Conservation (phyloP, 1,140 invertebrate genomes). For the Apis cerana region DNA sequence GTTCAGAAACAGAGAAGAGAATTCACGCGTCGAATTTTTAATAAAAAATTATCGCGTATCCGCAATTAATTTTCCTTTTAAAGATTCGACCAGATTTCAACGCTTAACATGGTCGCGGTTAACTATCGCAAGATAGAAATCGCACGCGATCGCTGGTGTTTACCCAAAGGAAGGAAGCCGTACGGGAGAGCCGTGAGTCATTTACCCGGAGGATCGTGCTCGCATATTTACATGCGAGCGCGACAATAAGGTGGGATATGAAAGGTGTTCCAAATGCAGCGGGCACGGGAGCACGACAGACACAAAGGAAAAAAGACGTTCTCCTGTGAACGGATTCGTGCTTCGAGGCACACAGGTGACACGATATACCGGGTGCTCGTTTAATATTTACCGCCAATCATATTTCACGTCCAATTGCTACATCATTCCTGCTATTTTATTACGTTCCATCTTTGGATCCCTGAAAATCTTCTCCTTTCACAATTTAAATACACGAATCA, state of each 20-base stretch:
- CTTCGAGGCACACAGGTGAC: conserved; percentile 23
- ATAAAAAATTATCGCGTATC: no score
- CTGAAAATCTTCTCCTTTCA: no score
- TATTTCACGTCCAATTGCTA: no score
- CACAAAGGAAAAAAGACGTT: conserved; percentile 37
- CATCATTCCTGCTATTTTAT: neutral
- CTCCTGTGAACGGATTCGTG: conserved; percentile 48
- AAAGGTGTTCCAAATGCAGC: conserved; percentile 43
- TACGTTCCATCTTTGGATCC: no score
- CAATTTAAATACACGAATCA: no score
- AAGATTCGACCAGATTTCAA: neutral
- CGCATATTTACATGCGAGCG: conserved; percentile 26
- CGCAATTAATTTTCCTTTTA: neutral
- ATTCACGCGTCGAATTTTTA: no score
- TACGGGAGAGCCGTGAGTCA: conserved; percentile 33
- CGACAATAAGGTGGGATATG: conserved; percentile 46
- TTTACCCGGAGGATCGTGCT: conserved; percentile 30
- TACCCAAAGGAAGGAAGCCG: conserved; percentile 37
- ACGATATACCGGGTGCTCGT: conserved; percentile 5
- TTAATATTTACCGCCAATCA: neutral
- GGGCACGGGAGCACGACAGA: conserved; percentile 19
- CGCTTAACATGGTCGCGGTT: conserved; percentile 8
- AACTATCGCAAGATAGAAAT: neutral
- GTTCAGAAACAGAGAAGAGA: no score
- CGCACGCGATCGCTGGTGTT: conserved; percentile 28